phyloP scores from a whole-genome alignment of 2,113 vertebrate genomes.

The Ceyx cyanopectus region DNA sequence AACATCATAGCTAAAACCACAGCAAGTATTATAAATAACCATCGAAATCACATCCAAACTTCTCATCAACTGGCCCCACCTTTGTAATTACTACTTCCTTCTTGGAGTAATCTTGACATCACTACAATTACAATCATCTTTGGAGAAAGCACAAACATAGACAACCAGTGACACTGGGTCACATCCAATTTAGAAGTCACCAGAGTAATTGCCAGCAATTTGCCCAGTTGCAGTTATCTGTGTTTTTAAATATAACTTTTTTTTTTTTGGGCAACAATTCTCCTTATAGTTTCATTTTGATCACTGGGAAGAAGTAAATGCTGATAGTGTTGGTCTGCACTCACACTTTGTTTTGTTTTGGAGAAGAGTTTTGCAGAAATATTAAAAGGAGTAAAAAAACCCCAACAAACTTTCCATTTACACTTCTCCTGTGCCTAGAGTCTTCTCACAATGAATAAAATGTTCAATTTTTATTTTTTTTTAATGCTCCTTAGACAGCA shows the following conservation, averaged over 20 bases:
- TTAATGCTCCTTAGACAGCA: background rate
- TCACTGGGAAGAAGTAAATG: constrained; percentile 23
- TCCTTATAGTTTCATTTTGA: constrained; percentile 36
- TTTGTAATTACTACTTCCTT: background rate
- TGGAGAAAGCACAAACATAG: background rate
- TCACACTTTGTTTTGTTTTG: background rate
- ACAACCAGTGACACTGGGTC: constrained; percentile 13
- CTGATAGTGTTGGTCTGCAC: background rate
- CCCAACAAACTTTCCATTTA: constrained; percentile 14
- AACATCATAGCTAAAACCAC: background rate
- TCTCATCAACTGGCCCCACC: background rate
- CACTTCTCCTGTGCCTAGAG: background rate
- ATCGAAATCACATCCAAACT: background rate
- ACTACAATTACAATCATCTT: constrained; percentile 6
- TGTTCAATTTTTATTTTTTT: background rate
- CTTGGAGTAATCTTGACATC: constrained; percentile 2
- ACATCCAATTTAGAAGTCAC: constrained; percentile 32
- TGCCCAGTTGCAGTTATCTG: constrained; percentile 33
- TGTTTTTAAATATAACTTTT: background rate
- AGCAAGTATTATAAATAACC: background rate
- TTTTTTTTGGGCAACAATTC: background rate
- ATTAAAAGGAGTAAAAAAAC: constrained; percentile 1
- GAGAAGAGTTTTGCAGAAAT: background rate
- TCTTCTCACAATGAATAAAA: constrained; percentile 18
- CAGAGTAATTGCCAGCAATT: constrained; percentile 37